These are phyloP conservation scores for Odontesthes bonariensis DNA, from an alignment of 2,113 vertebrate species.

Conservation along the genomic window DNA sequence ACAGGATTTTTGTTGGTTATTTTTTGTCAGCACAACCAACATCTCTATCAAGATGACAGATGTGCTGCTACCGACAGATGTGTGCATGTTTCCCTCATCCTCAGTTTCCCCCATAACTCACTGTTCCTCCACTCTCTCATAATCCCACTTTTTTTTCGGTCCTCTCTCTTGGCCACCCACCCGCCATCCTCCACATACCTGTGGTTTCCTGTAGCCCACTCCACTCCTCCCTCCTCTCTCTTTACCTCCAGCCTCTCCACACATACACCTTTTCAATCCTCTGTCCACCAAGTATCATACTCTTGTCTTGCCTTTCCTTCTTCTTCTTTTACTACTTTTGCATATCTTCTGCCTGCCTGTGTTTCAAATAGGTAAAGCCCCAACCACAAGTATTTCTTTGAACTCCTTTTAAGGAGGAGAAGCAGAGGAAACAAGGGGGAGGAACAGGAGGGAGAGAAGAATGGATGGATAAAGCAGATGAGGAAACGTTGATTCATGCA, in stretches of 20 bases:
- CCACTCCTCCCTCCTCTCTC: conserved; percentile 42
- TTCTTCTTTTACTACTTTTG: conserved; percentile 13
- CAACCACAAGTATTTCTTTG: conserved; percentile 78
- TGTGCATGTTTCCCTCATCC: conserved; percentile 32
- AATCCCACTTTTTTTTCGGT: conserved; percentile 37
- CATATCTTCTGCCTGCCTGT: conserved; percentile 20
- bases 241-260: conserved; percentile 42
- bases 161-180: conserved; percentile 73
- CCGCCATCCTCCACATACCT: conserved; percentile 82
- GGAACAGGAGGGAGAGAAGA: conserved; percentile 34
- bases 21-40: conserved; percentile 26
- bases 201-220: conserved; percentile 80
- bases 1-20: conserved; percentile 2
- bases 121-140: conserved; percentile 26
- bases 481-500: conserved; percentile 83
- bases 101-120: conserved; percentile 13
- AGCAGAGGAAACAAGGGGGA: conserved; percentile 46
- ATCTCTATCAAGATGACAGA: conserved; percentile 17
- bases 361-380: conserved; percentile 66
- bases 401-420: conserved; percentile 67
- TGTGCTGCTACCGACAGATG: not conserved
- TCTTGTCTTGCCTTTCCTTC: conserved; percentile 30
- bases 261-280: conserved; percentile 27
- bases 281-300: conserved; percentile 20
- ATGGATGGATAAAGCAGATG: conserved; percentile 77